Conservation (phyloP, 2,888 invertebrate species). For the Drosophila affinis region DNA sequence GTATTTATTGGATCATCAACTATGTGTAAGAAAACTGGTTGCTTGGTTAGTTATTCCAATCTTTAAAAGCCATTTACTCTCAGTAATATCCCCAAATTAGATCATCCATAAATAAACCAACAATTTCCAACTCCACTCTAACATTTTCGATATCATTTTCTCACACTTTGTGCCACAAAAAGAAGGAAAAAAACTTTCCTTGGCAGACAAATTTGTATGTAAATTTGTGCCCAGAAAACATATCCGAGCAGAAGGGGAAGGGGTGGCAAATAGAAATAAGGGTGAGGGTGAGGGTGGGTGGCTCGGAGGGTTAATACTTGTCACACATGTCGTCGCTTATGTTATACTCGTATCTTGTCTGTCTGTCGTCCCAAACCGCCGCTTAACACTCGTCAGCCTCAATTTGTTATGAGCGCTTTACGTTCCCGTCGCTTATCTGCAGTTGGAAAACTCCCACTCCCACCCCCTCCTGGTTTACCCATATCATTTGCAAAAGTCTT, state of each 20-base stretch:
- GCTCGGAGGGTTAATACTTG: conserved; percentile 50
- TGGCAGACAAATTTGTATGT: conserved; percentile 75
- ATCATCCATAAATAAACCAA: neutral
- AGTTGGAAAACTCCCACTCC: conserved; percentile 44
- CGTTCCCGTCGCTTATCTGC: conserved; percentile 43
- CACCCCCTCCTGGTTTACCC: conserved; percentile 43
- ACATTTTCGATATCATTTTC: conserved; percentile 15
- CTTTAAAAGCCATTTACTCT: neutral
- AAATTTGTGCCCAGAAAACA: conserved; percentile 57
- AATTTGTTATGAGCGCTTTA: conserved; percentile 73
- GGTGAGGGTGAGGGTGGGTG: conserved; percentile 4
- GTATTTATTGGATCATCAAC: too few species aligned
- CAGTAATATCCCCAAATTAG: neutral
- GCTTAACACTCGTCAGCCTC: conserved; percentile 76
- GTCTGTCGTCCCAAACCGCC: conserved; percentile 43
- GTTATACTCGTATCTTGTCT: conserved; percentile 44
- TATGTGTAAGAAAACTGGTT: too few species aligned
- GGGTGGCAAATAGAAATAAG: neutral
- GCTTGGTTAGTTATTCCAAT: neutral
- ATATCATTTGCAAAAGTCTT: conserved; percentile 74
- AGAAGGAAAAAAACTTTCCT: conserved; percentile 23
- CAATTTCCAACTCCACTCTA: neutral
- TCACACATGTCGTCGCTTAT: conserved; percentile 69
- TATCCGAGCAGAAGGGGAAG: conserved; percentile 8
- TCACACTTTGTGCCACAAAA: conserved; percentile 18